A percentile compares a stretch with the other conserved stretches of the same genome.
Evolutionary conservation across 2,797 vertebrate species (phyloP).

Genomic region (Centroberyx gerrardi): DNA sequence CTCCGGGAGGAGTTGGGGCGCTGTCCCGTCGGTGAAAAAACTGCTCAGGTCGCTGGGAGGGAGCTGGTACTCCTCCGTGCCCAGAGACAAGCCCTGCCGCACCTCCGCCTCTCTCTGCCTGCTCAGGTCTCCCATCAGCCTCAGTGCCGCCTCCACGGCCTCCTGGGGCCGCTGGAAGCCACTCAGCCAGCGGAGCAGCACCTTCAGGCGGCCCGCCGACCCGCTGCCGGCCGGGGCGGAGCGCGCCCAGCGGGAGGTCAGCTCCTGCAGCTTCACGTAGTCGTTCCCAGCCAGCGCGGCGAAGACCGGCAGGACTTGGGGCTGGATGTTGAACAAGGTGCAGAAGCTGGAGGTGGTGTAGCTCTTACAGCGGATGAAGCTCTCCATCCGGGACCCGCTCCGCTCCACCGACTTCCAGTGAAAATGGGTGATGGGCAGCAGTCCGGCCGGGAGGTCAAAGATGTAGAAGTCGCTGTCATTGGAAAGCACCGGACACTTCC

Average conservation of each 20-base stretch:
- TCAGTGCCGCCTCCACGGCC: constrained; percentile 78
- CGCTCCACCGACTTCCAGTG: constrained; percentile 78
- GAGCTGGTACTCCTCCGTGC: constrained; percentile 84
- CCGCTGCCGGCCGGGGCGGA: constrained; percentile 12
- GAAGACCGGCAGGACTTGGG: constrained; percentile 85
- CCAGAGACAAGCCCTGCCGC: neutral
- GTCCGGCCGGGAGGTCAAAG: constrained; percentile 85
- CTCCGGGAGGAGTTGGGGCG: constrained; percentile 53
- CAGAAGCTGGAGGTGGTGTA: constrained; percentile 83
- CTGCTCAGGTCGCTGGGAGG: constrained; percentile 69
- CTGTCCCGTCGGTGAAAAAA: constrained; percentile 83
- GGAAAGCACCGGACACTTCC: constrained; percentile 90
- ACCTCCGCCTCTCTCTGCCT: constrained; percentile 29
- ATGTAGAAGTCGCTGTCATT: constrained; percentile 91
- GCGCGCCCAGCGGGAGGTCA: neutral
- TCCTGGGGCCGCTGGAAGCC: constrained; percentile 67
- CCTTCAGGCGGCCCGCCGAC: constrained; percentile 66
- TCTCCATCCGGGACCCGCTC: neutral
- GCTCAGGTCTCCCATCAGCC: constrained; percentile 57
- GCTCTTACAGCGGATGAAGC: constrained; percentile 80
- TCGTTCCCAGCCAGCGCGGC: constrained; percentile 89
- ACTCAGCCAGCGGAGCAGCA: constrained; percentile 87
- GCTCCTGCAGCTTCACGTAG: constrained; percentile 66
- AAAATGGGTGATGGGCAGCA: constrained; percentile 86
- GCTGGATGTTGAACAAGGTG: constrained; percentile 72